A percentile compares a stretch with the other conserved stretches of the same genome.
phyloP scores from a whole-genome alignment of 2,113 vertebrate genomes.

The Trogon melanurus region DNA sequence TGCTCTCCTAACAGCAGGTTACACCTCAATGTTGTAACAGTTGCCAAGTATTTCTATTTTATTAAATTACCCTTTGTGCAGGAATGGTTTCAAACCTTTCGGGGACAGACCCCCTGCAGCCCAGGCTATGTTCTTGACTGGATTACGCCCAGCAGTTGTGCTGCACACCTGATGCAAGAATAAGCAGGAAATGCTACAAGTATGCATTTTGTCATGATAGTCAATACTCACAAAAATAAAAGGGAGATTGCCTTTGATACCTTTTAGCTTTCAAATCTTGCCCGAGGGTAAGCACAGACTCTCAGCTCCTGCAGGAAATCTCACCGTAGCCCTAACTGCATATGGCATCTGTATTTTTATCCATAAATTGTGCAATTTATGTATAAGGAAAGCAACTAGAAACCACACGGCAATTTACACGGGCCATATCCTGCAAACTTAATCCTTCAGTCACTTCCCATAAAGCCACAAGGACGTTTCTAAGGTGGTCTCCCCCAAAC shows the following conservation, averaged over 20 bases:
- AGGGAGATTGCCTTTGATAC: neutral
- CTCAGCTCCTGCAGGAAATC: neutral
- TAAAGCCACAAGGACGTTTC: neutral
- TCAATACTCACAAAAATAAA: neutral
- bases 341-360: neutral
- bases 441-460: neutral
- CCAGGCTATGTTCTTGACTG: too few species aligned
- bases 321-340: neutral
- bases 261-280: neutral
- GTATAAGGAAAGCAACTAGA: neutral
- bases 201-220: neutral
- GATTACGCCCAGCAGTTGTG: neutral
- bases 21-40: neutral
- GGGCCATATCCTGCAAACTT: neutral
- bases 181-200: neutral
- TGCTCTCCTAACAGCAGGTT: neutral
- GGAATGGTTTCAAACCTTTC: neutral
- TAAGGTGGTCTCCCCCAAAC: neutral
- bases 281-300: fast-evolving
- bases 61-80: neutral
- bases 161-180: neutral
- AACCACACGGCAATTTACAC: neutral
- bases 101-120: neutral
- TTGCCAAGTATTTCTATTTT: neutral
- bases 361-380: neutral